Evolutionary conservation across 2,113 vertebrate species (phyloP).

Genomic region (Cariama cristata): DNA sequence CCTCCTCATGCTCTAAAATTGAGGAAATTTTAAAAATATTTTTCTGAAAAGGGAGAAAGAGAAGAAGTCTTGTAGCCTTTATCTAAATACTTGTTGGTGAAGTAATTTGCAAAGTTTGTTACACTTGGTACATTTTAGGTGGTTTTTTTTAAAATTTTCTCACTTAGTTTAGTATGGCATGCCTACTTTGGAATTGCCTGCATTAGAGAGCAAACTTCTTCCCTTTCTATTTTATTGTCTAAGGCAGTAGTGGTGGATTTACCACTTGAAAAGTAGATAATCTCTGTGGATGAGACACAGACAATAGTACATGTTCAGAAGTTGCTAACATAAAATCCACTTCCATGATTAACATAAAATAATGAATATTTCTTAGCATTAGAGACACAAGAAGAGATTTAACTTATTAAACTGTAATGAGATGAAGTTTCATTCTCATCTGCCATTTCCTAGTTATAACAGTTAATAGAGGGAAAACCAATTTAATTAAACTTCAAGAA

Average conservation of each 20-base stretch:
- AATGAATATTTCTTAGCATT: not conserved
- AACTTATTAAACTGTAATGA: conserved; percentile 1
- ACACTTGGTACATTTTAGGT: not conserved
- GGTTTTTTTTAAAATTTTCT: not conserved
- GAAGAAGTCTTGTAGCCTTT: not conserved
- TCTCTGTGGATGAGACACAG: not conserved
- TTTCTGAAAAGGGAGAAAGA: not conserved
- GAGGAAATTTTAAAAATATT: not conserved
- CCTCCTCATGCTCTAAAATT: not conserved
- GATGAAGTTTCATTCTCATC: not conserved
- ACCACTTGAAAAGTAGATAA: not conserved
- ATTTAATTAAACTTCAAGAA: conserved; percentile 39
- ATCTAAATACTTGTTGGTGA: not conserved
- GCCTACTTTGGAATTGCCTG: not conserved
- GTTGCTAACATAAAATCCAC: not conserved
- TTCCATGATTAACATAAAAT: not conserved
- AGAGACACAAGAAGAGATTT: conserved; percentile 1
- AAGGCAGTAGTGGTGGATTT: not conserved
- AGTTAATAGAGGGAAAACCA: not conserved
- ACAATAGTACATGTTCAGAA: not conserved
- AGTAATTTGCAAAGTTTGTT: not conserved
- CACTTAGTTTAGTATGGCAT: not conserved
- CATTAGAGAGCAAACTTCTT: not conserved
- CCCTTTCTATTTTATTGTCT: not conserved
- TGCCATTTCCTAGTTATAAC: not conserved